Conservation (phyloP, 2,797 vertebrate genomes). For the Rhynchonycteris naso region DNA sequence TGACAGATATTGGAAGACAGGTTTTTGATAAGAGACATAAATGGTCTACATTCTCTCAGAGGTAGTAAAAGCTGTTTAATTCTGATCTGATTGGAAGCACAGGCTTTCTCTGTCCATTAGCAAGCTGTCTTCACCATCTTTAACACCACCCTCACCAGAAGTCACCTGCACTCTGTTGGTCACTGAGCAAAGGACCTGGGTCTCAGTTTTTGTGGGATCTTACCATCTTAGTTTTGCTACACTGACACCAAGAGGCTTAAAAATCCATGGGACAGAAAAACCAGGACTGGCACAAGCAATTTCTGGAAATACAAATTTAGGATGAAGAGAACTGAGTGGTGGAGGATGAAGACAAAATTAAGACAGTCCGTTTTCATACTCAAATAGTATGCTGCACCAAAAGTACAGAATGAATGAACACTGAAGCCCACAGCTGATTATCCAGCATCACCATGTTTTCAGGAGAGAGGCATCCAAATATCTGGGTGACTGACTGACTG, state of each 20-base stretch:
- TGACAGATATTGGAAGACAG: constrained; percentile 20
- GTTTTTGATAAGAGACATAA: constrained; percentile 50
- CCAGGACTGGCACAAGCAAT: neutral
- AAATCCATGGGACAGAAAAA: constrained; percentile 36
- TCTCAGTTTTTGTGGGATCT: neutral
- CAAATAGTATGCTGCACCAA: neutral
- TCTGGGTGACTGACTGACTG: neutral
- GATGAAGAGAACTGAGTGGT: constrained; percentile 7
- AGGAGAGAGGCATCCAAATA: constrained; percentile 34
- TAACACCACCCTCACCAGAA: neutral
- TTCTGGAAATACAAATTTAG: constrained; percentile 30
- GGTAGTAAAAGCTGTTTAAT: constrained; percentile 26
- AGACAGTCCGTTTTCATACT: constrained; percentile 16
- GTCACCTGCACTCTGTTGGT: neutral
- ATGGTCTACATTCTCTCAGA: constrained; percentile 5
- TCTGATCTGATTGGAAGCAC: neutral
- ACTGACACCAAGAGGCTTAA: neutral
- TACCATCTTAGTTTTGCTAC: neutral
- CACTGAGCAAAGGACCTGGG: neutral
- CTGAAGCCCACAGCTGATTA: neutral
- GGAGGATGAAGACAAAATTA: neutral
- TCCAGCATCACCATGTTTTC: neutral
- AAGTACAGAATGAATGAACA: neutral
- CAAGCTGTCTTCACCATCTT: neutral
- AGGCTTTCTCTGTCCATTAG: constrained; percentile 2